Conservation (phyloP, 2,797 vertebrate genomes). For the Rhadinocentrus ornatus region DNA sequence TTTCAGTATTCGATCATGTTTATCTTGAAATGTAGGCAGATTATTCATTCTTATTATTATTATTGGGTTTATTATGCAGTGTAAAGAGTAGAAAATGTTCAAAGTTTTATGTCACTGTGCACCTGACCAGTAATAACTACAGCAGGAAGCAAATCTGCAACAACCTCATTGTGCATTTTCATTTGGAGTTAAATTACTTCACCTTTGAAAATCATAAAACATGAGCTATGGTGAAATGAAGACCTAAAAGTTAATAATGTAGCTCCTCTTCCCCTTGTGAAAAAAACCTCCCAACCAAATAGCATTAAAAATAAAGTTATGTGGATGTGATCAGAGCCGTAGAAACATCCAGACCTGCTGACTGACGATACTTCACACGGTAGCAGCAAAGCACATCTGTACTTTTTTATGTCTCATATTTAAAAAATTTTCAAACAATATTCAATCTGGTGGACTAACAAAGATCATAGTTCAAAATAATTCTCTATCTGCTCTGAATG, state of each 20-base stretch:
- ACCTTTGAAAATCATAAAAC: slow-evolving; percentile 21
- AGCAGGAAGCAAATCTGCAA: slow-evolving; percentile 1
- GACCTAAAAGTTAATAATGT: no score
- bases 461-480: no score
- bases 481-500: no score
- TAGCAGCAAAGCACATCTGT: no score
- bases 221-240: no score
- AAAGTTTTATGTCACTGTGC: not conserved
- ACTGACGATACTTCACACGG: no score
- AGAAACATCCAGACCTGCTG: not conserved
- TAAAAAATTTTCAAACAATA: no score
- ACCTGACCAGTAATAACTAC: not conserved
- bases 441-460: no score
- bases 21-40: not conserved
- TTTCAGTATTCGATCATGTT: not conserved
- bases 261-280: no score
- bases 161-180: not conserved
- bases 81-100: not conserved
- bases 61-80: not conserved
- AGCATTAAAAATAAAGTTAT: not conserved
- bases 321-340: not conserved
- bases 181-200: slow-evolving; percentile 20
- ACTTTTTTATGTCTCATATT: no score
- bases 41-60: no score
- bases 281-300: no score